Percentiles rank a stretch among this genome's conserved stretches.
phyloP scores from a whole-genome alignment of 1,140 invertebrate species.

The Drosophila nikananu region DNA sequence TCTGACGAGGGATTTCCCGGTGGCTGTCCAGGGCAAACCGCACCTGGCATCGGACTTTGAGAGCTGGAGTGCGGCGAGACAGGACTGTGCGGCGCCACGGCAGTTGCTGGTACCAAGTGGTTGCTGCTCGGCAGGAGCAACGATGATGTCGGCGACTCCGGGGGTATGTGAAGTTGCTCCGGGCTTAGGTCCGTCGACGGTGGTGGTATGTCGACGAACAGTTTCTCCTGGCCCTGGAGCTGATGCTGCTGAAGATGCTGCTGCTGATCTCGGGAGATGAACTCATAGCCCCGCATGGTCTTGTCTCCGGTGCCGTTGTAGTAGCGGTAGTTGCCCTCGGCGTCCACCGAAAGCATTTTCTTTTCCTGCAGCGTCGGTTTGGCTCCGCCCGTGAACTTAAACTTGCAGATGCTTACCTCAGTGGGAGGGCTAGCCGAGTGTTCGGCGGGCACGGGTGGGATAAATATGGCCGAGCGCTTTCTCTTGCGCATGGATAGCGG shows the following conservation, averaged over 20 bases:
- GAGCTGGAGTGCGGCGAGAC: conserved; percentile 50
- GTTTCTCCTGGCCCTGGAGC: conserved; percentile 86
- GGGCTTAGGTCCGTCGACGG: conserved; percentile 81
- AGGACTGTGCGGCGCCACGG: conserved; percentile 54
- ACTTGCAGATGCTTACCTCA: conserved; percentile 96
- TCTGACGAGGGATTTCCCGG: conserved; percentile 24
- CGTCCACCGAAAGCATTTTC: conserved; percentile 95
- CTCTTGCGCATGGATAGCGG: conserved; percentile 87
- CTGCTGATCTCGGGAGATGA: conserved; percentile 89
- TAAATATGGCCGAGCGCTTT: conserved; percentile 92
- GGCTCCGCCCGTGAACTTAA: conserved; percentile 95
- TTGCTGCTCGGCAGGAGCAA: conserved; percentile 58
- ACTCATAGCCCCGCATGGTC: conserved; percentile 90
- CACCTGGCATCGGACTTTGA: conserved; percentile 52
- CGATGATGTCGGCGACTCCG: conserved; percentile 80
- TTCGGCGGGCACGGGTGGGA: conserved; percentile 91
- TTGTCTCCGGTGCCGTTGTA: conserved; percentile 92
- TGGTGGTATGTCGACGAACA: conserved; percentile 84
- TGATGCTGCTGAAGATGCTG: conserved; percentile 86
- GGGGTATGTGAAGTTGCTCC: conserved; percentile 85
- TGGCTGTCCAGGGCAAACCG: conserved; percentile 19
- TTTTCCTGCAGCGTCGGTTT: conserved; percentile 95
- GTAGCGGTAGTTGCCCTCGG: conserved; percentile 93
- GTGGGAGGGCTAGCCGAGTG: conserved; percentile 90
- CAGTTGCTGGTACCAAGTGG: conserved; percentile 24